Percentiles rank a stretch among this genome's conserved stretches.
phyloP scores from a whole-genome alignment of 2,888 invertebrate genomes.

The Abrostola triplasia region DNA sequence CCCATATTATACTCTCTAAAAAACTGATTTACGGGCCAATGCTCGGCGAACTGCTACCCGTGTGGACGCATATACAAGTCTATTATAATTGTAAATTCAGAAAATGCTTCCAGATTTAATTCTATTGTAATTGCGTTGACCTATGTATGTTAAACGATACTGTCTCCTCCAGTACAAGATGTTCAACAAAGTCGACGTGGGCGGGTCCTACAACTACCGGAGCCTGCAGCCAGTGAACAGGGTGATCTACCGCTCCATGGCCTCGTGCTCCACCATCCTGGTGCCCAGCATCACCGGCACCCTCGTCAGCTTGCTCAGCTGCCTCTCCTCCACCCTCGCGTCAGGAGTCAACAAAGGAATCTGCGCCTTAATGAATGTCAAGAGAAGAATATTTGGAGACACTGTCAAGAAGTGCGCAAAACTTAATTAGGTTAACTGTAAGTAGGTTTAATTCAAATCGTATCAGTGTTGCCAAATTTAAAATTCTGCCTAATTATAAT shows the following conservation, averaged over 20 bases:
- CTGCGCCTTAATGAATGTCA: slow-evolving; percentile 69
- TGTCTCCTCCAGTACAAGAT: slow-evolving; percentile 73
- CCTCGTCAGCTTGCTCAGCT: slow-evolving; percentile 65
- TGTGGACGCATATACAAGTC: too few relatives aligned
- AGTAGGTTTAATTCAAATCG: slow-evolving; percentile 1
- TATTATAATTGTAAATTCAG: too few relatives aligned
- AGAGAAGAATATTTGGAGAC: slow-evolving; percentile 68
- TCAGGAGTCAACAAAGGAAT: slow-evolving; percentile 65
- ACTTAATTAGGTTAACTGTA: slow-evolving; percentile 3
- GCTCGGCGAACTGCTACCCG: too few relatives aligned
- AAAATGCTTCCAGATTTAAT: too few relatives aligned
- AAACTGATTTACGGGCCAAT: too few relatives aligned
- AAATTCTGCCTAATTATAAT: not conserved
- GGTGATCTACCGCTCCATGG: slow-evolving; percentile 75
- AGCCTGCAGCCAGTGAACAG: slow-evolving; percentile 77
- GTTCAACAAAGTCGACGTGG: slow-evolving; percentile 74
- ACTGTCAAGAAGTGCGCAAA: slow-evolving; percentile 55
- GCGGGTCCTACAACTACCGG: slow-evolving; percentile 81
- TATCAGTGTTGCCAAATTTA: not conserved
- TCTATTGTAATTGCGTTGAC: too few relatives aligned
- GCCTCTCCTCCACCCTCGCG: slow-evolving; percentile 64
- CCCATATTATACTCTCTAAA: too few relatives aligned
- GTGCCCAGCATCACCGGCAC: slow-evolving; percentile 64
- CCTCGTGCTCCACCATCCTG: slow-evolving; percentile 67
- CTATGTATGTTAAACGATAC: too few relatives aligned